Base-by-base conservation (phyloP, 2,888 invertebrate species). In the Imbricaverruca yamaguchii region DNA sequence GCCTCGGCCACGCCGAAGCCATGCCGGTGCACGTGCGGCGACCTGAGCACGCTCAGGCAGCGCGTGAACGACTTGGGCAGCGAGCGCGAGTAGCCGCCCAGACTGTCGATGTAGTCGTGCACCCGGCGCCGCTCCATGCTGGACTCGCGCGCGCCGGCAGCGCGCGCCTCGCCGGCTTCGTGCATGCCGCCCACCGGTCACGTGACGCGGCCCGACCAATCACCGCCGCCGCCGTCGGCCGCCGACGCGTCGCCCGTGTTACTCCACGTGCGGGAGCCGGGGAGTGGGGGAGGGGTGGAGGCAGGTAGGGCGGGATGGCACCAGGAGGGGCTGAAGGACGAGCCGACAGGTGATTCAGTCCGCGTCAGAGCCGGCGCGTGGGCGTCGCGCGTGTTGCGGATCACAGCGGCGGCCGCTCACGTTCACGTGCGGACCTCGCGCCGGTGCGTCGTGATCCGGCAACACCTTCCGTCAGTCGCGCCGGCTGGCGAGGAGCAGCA, bases 1-100 rank as follows among this genome's bases (percentile, higher is more conserved):
- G 59, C 59, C 15, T 11, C 67, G 25, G 65, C n/a, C 23, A 23
- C n/a, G 39, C 74, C 21, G 55, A 53, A 55, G 10, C 74, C 55
- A 18, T 74, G 74, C 18, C 74, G 53, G 9, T 12, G 39, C 53
- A 6, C 74, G 11, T 4, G 53, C 74, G 74, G 74, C 55, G 74
- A 74, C 55, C 18, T 53, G 6, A 74, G 55, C 53, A 53, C 74
- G 21, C 74, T 55, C 55, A 74, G 11, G 55, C 74, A 74, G 53
- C 55, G 53, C 53, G 74, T 74, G 53, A 74, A 55, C 55, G 74
- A 74, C 74, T 74, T 74, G 74, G 74, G 74, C 74, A 74, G 55
- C 55, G 74, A 74, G 21, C 74, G 53, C 18, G 74, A 74, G 74
- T 74, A 74, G 74, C 74, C 74, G 74, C 74, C 74, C 74, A 74